Evolutionary conservation across 2,797 vertebrate genomes (phyloP), one percentile per base, ranked within the genome.

Genomic region (Acanthurus lineatus): DNA sequence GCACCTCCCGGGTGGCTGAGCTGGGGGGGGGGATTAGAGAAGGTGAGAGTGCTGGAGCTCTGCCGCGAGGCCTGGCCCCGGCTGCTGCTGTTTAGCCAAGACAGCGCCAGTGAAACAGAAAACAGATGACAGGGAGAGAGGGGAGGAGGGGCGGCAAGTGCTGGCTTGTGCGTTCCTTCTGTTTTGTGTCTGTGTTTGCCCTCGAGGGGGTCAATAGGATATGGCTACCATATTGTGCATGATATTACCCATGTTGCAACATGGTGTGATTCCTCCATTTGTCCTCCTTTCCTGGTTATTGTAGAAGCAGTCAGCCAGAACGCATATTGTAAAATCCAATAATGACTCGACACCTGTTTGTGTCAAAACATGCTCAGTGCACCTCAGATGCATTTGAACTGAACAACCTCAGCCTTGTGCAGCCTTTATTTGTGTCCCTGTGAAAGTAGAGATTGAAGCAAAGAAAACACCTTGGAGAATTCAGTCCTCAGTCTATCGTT

Each of bases 51-150:
- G 81, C 64, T 87, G 86, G 87, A 87, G 77, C 77, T 70, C 60
- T 49, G 89, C 88, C 63, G 72, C 82, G 25, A 75, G 85, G 85
- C 85, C 65, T 25, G 73, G 32, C 83, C 76, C 76, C 75, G 90
- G 85, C 92, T 92, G 92, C 90, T 90, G 91, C 89, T 90, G 88
- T 86, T 94, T 85, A 89, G 91, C 87, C 92, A 78, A 88, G 69
- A 54, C 79, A 88, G 90, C 73, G 61, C 85, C 89, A 89, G 77
- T 20, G 64, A 93, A 94, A 95, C 90, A 82, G 73, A 90, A 94
- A 94, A 89, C 94, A 95, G 93, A 96, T 95, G 94, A 92, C 76
- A 40, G 69, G 54, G 76, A 58, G 74, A 58, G 74, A 71, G 25
- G 4, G 79, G 47, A 17, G 47, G 74, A 63, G 74, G 69, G 79